phyloP scores from a whole-genome alignment of 2,113 vertebrate species.

The Xenotilapia longispinis region DNA sequence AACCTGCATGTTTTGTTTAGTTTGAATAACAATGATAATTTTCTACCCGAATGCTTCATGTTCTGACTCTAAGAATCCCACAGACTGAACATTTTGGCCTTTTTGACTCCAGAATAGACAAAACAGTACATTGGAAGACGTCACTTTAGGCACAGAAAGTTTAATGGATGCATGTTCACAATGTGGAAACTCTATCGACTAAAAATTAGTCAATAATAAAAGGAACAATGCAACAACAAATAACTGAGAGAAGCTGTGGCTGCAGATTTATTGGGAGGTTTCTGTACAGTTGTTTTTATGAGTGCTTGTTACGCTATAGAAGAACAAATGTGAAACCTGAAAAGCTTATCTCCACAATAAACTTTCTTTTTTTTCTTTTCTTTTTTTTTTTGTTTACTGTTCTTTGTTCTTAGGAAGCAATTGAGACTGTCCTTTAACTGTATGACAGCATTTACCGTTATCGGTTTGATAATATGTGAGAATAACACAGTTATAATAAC shows the following conservation, averaged over 20 bases:
- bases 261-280: background rate
- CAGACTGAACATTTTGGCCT: background rate
- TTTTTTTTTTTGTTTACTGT: background rate
- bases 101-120: background rate
- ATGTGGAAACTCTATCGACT: background rate
- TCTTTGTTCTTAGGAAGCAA: background rate
- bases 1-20: background rate
- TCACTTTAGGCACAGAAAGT: background rate
- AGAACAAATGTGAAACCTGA: background rate
- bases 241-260: background rate
- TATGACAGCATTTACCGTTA: background rate
- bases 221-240: background rate
- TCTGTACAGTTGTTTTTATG: background rate
- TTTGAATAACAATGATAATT: background rate
- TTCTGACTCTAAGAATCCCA: background rate
- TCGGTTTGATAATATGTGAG: background rate
- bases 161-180: background rate
- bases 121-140: background rate
- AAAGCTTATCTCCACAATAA: background rate
- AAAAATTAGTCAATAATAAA: background rate
- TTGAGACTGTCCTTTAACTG: background rate
- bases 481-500: background rate
- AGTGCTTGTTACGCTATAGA: background rate
- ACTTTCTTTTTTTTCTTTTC: rapidly evolving
- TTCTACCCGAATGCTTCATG: background rate